Base-by-base conservation (phyloP, 2,888 invertebrate genomes). In the Eupeodes latifasciatus region DNA sequence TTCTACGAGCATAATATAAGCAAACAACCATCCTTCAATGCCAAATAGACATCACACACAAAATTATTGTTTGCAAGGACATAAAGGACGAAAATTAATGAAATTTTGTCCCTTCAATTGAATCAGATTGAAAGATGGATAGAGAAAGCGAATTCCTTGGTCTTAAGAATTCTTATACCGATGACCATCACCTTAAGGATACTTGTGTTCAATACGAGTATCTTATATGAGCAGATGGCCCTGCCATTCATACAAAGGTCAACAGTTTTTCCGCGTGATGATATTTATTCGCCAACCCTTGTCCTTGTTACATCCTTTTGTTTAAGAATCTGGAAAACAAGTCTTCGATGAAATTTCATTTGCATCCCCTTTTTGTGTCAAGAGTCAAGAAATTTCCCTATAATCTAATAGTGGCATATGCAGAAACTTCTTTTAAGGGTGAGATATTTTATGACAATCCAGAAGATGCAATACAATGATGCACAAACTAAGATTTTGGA, bases 21-120 rank as follows among this genome's bases (percentile, higher is more conserved):
- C 51, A 69, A 75, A 72, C 67, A 71, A 53, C 34, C 88, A 88
- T 88, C 81, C 81, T 81, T 88, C 88, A 88, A 69, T 88, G 88
- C 85, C 88, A 88, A 88, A 34, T 40, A 40, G 0, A 9, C 34
- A 40, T 53, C 14, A 47, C 11, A 49, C 27, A 16, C 1, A 14
- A 49, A 66, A 64, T 2, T 47, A 84, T 55, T 88, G 88, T 85
- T 88, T 88, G 77, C 88, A 10, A 85, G 81, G 80, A 67, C 69
- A 88, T 69, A 62, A 74, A 61, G 57, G 74, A 78, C 19, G 62
- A 81, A 84, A 88, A 88, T 88, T 81, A 88, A 88, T 88, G 81
- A 84, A 57, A 55, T 72, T 53, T 62, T 69, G 57, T 62, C 40
- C 40, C 19, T 36, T 61, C 44, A 59, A 59, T 57, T 59, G 47